Evolutionary conservation across 2,888 invertebrate species (phyloP), one percentile per base, ranked within the genome.

Genomic region (Papilio gigon): DNA sequence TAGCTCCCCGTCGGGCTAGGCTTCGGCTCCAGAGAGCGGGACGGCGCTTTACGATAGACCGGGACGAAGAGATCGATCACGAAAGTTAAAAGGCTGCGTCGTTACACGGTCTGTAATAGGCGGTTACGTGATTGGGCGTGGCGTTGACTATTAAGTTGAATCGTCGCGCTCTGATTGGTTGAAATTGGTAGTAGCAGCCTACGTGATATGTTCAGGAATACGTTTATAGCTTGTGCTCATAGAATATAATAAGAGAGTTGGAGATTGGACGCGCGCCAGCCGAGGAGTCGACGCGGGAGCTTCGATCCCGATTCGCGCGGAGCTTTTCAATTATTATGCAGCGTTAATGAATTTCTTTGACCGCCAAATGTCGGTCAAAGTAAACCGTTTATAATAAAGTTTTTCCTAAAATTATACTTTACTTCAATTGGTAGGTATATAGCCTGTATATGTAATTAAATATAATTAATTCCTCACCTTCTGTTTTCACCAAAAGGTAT

Each of bases 111-210:
- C 88, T 87, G 90, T 91, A 92, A 92, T 92, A 92, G 92, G 92
- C 91, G 92, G 92, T 89, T 91, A 92, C 92, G 92, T 92, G 92
- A 91, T 86, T 84, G 91, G 92, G 92, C 92, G 92, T 92, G 92
- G 92, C 87, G 78, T 83, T 72, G 82, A 82, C 90, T 90, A 92
- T 92, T 92, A 91, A 91, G 89, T 89, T 89, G 90, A 90, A 90
- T 88, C 88, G 90, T 89, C 88, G 90, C 87, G 83, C 81, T 85
- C 88, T 89, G 92, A 92, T 92, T 92, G 92, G 92, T 90, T 91
- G 84, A 87, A 90, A 91, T 92, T 87, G 91, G 88, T 89, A 87
- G 89, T 91, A 91, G 90, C 86, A 85, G 85, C 77, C 86, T 89
- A 92, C 92, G 92, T 92, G 92, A 90, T 90, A 89, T 91, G 91